phyloP scores from a whole-genome alignment of 2,888 invertebrate genomes.

The Temnothorax unifasciatus region DNA sequence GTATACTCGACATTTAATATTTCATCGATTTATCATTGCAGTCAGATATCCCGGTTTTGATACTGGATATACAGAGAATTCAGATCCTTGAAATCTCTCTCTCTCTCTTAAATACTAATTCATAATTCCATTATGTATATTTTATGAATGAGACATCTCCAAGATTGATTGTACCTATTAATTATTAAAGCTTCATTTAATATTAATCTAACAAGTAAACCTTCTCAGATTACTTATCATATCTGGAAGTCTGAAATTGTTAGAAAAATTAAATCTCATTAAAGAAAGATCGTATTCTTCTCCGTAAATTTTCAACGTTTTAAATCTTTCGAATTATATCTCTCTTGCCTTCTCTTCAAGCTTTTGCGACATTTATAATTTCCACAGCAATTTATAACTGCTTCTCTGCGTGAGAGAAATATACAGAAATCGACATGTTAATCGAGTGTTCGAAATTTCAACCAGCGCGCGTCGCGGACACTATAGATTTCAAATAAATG shows the following conservation, averaged over 20 bases:
- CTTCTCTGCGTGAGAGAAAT: not conserved
- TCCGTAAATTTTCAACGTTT: not conserved
- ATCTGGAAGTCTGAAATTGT: not conserved
- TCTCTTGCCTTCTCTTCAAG: not conserved
- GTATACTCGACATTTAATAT: not conserved
- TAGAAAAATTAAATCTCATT: not conserved
- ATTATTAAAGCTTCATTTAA: not conserved
- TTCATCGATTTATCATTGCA: not conserved
- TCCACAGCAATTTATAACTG: not conserved
- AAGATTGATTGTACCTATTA: not conserved
- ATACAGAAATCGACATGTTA: not conserved
- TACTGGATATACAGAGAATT: not conserved
- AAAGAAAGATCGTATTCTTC: not conserved
- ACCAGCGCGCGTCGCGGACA: not conserved
- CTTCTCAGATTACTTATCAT: not conserved
- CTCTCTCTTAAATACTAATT: not conserved
- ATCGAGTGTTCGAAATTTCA: slow-evolving; percentile 2
- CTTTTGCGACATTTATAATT: not conserved
- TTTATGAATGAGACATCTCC: not conserved
- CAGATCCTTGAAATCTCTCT: not conserved
- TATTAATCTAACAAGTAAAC: not conserved
- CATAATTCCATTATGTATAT: not conserved
- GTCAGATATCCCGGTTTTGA: not conserved
- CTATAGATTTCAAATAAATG: slow-evolving; percentile 17
- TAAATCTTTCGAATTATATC: not conserved